These are phyloP conservation scores for Gambusia affinis DNA, from an alignment of 2,113 vertebrate species.

Conservation along the genomic window DNA sequence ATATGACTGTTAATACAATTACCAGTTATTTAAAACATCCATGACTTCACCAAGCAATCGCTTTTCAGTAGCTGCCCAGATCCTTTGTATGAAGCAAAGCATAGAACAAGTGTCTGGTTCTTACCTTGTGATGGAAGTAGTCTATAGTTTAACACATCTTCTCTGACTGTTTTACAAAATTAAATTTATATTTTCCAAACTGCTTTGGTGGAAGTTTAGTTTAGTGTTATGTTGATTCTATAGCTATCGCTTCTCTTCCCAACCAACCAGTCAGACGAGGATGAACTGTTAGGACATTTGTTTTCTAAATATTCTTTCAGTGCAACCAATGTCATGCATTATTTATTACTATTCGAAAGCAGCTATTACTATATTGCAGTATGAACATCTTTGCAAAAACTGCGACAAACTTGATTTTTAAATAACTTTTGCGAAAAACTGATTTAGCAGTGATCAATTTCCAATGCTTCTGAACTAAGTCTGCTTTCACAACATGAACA, in stretches of 20 bases:
- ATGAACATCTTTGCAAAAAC: conserved; percentile 10
- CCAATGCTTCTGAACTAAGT: conserved; percentile 22
- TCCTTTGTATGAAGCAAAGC: no score
- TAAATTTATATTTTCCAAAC: not conserved
- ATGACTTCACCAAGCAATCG: no score
- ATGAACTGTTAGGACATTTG: not conserved
- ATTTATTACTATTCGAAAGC: conserved; percentile 3
- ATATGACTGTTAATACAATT: no score
- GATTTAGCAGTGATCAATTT: conserved; percentile 38
- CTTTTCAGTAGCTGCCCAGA: no score
- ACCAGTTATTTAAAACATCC: no score
- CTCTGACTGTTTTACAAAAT: not conserved
- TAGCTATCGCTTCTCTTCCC: not conserved
- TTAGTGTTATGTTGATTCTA: not conserved
- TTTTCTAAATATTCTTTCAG: conserved; percentile 5
- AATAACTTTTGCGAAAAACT: conserved; percentile 10
- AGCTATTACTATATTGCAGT: conserved; percentile 3
- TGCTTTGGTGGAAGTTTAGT: not conserved
- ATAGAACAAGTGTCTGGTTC: no score
- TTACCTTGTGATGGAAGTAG: no score
- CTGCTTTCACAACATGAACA: conserved; percentile 11
- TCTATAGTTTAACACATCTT: no score
- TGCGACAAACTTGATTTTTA: conserved; percentile 9
- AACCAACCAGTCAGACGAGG: not conserved
- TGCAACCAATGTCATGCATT: not conserved